Conservation (phyloP, 2,888 invertebrate genomes). For the Eugnorisma glareosa region DNA sequence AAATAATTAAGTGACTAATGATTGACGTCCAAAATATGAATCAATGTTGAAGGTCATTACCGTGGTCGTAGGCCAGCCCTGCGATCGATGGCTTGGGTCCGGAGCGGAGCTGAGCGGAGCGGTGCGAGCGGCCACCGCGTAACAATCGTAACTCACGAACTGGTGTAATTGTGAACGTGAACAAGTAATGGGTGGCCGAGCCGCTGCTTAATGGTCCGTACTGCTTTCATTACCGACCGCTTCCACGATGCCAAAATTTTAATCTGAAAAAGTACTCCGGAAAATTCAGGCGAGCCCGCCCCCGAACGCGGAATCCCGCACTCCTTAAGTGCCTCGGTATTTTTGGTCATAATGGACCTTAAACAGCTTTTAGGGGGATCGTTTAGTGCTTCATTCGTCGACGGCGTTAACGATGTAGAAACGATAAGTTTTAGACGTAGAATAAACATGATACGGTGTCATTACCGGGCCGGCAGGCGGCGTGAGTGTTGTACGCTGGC, state of each 20-base stretch:
- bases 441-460: conserved; percentile 80
- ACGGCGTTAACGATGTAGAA: conserved; percentile 83
- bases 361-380: conserved; percentile 82
- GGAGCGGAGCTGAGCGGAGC: conserved; percentile 47
- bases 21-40: conserved; percentile 14
- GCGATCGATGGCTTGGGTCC: conserved; percentile 58
- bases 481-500: conserved; percentile 54
- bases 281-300: conserved; percentile 63
- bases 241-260: conserved; percentile 82
- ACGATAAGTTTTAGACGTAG: conserved; percentile 80
- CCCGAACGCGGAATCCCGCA: conserved; percentile 64
- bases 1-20: conserved; percentile 21
- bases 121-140: conserved; percentile 66
- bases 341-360: conserved; percentile 81
- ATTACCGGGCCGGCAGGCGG: conserved; percentile 61
- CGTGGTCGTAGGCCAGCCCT: conserved; percentile 52
- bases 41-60: conserved; percentile 63
- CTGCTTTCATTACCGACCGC: conserved; percentile 83
- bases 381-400: conserved; percentile 80
- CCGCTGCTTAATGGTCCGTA: conserved; percentile 82
- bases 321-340: conserved; percentile 79
- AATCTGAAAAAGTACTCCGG: conserved; percentile 80
- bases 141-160: conserved; percentile 79
- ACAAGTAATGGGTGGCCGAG: conserved; percentile 81
- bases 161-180: conserved; percentile 83